These are phyloP conservation scores for Chelmon rostratus DNA, from an alignment of 2,797 vertebrate genomes.

Conservation along the genomic window DNA sequence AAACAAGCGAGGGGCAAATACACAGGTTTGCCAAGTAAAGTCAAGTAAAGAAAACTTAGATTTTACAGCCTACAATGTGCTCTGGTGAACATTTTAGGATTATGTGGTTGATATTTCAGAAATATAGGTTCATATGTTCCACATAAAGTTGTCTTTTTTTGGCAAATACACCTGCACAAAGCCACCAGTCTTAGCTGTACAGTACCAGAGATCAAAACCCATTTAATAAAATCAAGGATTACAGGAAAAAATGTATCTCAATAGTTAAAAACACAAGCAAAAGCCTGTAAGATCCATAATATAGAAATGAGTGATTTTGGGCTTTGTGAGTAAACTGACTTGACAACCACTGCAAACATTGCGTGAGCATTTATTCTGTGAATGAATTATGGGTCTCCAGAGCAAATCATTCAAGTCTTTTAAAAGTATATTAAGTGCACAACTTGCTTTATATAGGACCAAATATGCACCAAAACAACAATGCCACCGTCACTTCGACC, in stretches of 20 bases:
- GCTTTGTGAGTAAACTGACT: background rate
- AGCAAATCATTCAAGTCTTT: background rate
- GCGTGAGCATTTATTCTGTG: background rate
- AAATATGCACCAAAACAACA: slow-evolving; percentile 51
- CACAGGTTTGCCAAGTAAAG: background rate
- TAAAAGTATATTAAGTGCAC: background rate
- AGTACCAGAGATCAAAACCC: background rate
- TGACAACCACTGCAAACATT: background rate
- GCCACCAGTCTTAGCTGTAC: background rate
- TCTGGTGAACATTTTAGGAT: background rate
- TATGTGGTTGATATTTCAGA: background rate
- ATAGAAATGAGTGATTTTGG: background rate
- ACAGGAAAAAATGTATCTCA: background rate
- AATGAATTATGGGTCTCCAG: slow-evolving; percentile 1
- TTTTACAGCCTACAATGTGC: background rate
- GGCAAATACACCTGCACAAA: background rate
- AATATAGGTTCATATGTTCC: too few relatives aligned
- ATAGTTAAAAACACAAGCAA: background rate
- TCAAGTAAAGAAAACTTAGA: background rate
- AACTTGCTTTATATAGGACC: slow-evolving; percentile 14
- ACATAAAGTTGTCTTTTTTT: background rate
- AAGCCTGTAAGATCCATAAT: background rate
- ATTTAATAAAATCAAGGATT: background rate
- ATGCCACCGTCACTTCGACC: slow-evolving; percentile 47
- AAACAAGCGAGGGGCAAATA: background rate